phyloP scores from a whole-genome alignment of 2,797 vertebrate species.

The Myotis daubentonii region DNA sequence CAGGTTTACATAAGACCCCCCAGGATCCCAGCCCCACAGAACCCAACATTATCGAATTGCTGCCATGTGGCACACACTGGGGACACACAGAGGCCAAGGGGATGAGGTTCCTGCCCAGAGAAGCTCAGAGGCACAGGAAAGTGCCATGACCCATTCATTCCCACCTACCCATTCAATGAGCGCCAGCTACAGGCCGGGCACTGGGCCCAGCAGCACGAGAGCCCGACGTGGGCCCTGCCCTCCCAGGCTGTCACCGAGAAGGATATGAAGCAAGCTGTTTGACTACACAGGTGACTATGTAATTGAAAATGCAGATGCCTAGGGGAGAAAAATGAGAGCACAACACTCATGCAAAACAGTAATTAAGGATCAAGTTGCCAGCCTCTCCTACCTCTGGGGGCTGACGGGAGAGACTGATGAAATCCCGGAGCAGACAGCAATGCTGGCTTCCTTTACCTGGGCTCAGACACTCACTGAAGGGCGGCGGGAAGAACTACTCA shows the following conservation, averaged over 20 bases:
- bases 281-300: not conserved
- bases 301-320: not conserved
- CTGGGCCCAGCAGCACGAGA: not conserved
- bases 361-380: not conserved
- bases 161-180: fast-evolving
- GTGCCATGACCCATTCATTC: not conserved
- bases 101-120: not conserved
- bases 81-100: not conserved
- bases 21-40: not conserved
- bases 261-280: not conserved
- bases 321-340: not conserved
- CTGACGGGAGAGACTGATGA: not conserved
- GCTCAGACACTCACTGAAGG: not conserved
- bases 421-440: not conserved
- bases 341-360: not conserved
- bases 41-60: too few species aligned
- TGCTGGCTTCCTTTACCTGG: not conserved
- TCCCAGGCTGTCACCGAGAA: not conserved
- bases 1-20: not conserved
- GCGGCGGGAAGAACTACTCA: fast-evolving
- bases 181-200: fast-evolving
- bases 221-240: fast-evolving
- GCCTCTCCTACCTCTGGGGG: not conserved
- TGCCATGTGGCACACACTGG: not conserved
- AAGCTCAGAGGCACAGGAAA: not conserved